Evolutionary conservation across 2,888 invertebrate species (phyloP).

Genomic region (Endomychus coccineus): DNA sequence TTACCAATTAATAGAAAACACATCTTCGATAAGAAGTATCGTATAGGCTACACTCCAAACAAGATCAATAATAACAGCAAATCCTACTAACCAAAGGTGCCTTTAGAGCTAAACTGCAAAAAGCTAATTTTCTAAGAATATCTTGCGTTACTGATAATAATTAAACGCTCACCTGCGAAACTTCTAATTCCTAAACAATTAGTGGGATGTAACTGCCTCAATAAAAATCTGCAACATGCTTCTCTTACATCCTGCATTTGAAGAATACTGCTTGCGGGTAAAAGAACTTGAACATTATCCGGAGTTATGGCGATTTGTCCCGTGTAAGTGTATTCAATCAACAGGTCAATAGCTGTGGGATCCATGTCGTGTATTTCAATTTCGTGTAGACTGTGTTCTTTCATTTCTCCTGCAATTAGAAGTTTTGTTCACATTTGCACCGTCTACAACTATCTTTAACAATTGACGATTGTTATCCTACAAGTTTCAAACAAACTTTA

Average conservation of each 20-base stretch:
- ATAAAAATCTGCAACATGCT: conserved; percentile 67
- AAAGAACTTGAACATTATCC: conserved; percentile 46
- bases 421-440: too few species aligned
- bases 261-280: conserved; percentile 66
- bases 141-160: too few species aligned
- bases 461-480: too few species aligned
- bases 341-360: conserved; percentile 55
- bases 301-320: conserved; percentile 57
- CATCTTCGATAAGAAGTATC: too few species aligned
- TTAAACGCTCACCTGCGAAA: conserved; percentile 55
- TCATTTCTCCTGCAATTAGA: conserved; percentile 48
- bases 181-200: conserved; percentile 71
- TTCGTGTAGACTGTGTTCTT: conserved; percentile 50
- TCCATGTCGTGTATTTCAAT: conserved; percentile 52
- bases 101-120: too few species aligned
- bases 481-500: too few species aligned
- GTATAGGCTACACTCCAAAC: too few species aligned
- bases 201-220: conserved; percentile 66
- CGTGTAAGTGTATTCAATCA: conserved; percentile 70
- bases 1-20: too few species aligned
- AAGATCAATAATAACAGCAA: too few species aligned
- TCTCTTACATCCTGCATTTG: conserved; percentile 63
- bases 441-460: too few species aligned
- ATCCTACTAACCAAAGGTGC: too few species aligned
- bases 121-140: too few species aligned